These are phyloP conservation scores for Cecidostiba fungosa DNA, from an alignment of 2,888 invertebrate species.

Conservation along the genomic window DNA sequence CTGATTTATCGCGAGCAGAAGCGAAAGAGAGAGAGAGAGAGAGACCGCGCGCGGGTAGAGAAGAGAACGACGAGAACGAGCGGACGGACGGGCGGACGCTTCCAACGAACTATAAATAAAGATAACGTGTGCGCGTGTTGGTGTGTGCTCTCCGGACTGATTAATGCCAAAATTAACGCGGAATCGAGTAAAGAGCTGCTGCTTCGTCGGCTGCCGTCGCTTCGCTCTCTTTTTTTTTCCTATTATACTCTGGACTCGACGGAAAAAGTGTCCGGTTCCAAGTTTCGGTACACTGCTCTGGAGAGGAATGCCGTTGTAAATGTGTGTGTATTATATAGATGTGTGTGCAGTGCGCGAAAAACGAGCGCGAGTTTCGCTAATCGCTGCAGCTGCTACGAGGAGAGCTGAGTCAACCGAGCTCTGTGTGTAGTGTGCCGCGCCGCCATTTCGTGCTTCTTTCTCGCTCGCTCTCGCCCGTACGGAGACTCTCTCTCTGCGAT, in stretches of 20 bases:
- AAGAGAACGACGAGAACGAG: not conserved
- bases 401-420: constrained; percentile 30
- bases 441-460: constrained; percentile 65
- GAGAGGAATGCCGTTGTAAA: not conserved
- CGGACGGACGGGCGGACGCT: not conserved
- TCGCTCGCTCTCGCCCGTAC: constrained; percentile 40
- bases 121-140: constrained; percentile 35
- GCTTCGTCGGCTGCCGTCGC: not conserved
- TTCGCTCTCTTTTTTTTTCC: not conserved
- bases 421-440: constrained; percentile 42
- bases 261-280: not conserved
- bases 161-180: constrained; percentile 45
- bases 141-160: not conserved
- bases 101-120: constrained; percentile 49
- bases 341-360: constrained; percentile 8
- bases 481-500: not conserved
- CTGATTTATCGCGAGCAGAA: constrained; percentile 18
- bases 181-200: not conserved
- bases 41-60: not conserved
- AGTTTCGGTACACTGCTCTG: not conserved
- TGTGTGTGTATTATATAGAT: no score
- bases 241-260: no score
- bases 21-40: not conserved
- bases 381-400: constrained; percentile 10
- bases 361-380: constrained; percentile 37